Percentiles rank a stretch among this genome's conserved stretches.
phyloP scores from a whole-genome alignment of 2,113 vertebrate species.

The Clupea harengus region DNA sequence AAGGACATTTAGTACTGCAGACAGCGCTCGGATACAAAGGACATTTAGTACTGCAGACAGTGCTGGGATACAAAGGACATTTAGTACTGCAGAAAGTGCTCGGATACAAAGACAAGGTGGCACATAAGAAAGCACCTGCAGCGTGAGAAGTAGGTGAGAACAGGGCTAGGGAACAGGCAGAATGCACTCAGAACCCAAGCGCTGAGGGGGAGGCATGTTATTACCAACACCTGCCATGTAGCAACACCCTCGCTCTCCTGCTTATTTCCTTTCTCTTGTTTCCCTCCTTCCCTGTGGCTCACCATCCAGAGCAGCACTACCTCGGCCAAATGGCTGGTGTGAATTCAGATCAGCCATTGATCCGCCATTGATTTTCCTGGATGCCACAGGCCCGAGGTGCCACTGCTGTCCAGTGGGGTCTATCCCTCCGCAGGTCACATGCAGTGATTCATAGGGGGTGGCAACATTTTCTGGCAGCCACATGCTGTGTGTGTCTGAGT shows the following conservation, averaged over 20 bases:
- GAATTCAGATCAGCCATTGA: background rate
- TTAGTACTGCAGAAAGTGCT: no score
- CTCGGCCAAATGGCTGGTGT: background rate
- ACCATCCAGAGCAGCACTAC: no score
- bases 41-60: no score
- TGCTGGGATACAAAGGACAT: no score
- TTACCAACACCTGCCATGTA: background rate
- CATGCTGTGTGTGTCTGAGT: background rate
- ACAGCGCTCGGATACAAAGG: no score
- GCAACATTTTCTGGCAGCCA: background rate
- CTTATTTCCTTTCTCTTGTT: background rate
- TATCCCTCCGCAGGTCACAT: background rate
- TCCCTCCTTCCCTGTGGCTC: background rate
- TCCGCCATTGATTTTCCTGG: background rate
- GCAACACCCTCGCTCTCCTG: background rate
- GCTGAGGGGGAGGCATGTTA: background rate
- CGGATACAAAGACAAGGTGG: no score
- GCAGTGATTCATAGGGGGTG: background rate
- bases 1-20: no score
- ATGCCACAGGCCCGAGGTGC: background rate
- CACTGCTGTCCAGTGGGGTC: background rate
- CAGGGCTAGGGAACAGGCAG: no score
- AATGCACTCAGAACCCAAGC: no score
- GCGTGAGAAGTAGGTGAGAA: no score
- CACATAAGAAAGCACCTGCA: no score